A percentile compares a stretch with the other conserved stretches of the same genome.
These are phyloP conservation scores for Myotis vivesi DNA, from an alignment of 2,797 vertebrate species.

Conservation along the genomic window DNA sequence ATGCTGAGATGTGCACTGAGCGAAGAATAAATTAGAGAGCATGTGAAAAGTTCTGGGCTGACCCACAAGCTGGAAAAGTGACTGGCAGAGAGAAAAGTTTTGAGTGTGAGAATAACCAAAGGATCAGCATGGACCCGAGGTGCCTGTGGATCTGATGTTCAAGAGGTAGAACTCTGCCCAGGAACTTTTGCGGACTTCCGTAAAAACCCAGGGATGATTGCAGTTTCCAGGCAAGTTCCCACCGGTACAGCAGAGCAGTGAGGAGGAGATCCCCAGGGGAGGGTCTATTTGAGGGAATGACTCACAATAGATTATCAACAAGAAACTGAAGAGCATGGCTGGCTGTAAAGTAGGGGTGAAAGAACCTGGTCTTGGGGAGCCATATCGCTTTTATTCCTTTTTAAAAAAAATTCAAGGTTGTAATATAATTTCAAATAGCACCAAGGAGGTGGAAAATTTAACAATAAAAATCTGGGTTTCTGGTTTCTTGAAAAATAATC, in stretches of 20 bases:
- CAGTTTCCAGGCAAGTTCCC: neutral
- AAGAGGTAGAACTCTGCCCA: neutral
- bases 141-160: neutral
- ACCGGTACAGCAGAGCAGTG: neutral
- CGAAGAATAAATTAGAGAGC: neutral
- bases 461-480: neutral
- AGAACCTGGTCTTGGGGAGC: neutral
- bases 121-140: neutral
- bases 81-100: neutral
- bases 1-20: neutral
- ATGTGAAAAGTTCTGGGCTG: neutral
- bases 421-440: neutral
- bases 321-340: neutral
- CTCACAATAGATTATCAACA: neutral
- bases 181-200: neutral
- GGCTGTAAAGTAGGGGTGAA: neutral
- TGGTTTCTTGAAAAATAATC: neutral
- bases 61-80: neutral
- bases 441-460: neutral
- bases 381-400: neutral
- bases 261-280: neutral
- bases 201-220: conserved; percentile 21
- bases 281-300: neutral
- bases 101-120: neutral
- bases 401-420: neutral